Conservation (phyloP, 2,888 invertebrate species). For the Chrysotoxum bicinctum region DNA sequence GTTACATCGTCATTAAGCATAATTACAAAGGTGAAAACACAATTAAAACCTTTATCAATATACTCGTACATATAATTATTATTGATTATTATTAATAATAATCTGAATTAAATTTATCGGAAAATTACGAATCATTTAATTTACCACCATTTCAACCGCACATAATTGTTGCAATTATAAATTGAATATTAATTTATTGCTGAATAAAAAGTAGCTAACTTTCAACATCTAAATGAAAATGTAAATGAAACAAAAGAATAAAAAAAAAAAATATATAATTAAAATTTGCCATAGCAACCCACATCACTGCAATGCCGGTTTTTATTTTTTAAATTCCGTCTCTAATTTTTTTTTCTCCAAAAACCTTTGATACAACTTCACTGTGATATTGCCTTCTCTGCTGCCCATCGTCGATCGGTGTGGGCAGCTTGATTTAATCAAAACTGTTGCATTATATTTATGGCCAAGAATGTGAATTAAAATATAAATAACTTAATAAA, state of each 20-base stretch:
- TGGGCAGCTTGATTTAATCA: constrained; percentile 45
- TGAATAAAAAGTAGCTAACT: not conserved
- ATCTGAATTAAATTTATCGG: constrained; percentile 53
- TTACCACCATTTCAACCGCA: constrained; percentile 40
- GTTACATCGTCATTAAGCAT: constrained; percentile 16
- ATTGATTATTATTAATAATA: constrained; percentile 44
- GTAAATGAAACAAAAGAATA: not conserved
- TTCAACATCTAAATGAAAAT: constrained; percentile 9
- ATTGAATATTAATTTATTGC: constrained; percentile 47
- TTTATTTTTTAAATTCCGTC: not conserved
- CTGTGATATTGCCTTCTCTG: not conserved
- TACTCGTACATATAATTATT: not conserved
- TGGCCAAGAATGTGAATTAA: constrained; percentile 7
- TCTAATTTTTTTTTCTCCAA: not conserved
- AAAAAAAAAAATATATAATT: constrained; percentile 43
- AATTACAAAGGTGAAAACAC: constrained; percentile 34
- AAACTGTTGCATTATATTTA: constrained; percentile 26
- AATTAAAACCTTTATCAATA: constrained; percentile 10
- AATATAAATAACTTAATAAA: not conserved
- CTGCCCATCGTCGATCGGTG: not conserved
- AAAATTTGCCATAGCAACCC: constrained; percentile 12
- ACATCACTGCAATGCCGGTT: not conserved
- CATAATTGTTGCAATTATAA: constrained; percentile 42
- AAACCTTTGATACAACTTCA: not conserved
- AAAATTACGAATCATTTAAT: constrained; percentile 61